Evolutionary conservation across 2,113 vertebrate genomes (phyloP).

Genomic region (Muscicapa adusta): DNA sequence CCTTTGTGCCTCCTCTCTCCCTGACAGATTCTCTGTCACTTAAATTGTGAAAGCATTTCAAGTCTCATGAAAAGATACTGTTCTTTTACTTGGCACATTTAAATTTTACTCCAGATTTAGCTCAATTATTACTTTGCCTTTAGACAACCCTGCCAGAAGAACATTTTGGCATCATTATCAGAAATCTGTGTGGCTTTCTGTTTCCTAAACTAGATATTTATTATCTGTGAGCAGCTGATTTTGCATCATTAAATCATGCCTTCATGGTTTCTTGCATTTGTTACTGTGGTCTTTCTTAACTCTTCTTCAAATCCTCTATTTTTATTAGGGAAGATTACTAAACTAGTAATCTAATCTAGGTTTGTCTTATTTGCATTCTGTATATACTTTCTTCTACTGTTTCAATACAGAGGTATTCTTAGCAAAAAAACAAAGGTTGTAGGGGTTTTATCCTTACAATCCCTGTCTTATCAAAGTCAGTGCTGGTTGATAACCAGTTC

Average conservation of each 20-base stretch:
- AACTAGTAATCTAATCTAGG: not conserved
- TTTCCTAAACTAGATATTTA: not conserved
- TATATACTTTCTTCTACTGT: not conserved
- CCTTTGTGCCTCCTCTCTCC: not conserved
- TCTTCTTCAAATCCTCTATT: not conserved
- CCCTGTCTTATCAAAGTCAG: not conserved
- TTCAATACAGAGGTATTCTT: not conserved
- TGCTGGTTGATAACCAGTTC: not conserved
- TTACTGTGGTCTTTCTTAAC: not conserved
- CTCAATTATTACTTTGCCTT: not conserved
- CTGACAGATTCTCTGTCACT: accelerated
- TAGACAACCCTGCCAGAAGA: not conserved
- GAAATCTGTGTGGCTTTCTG: not conserved
- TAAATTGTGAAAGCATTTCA: not conserved
- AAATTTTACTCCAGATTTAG: not conserved
- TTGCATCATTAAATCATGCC: not conserved
- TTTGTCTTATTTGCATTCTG: slow-evolving; percentile 6
- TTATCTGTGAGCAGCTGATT: not conserved
- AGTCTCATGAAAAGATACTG: not conserved
- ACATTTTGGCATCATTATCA: not conserved
- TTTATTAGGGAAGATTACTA: not conserved
- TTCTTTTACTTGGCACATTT: not conserved
- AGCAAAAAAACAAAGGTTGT: not conserved
- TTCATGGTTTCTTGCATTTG: not conserved
- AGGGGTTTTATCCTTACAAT: not conserved